Base-by-base conservation (phyloP, 2,113 vertebrate genomes). In the Himantopus leucocephalus region DNA sequence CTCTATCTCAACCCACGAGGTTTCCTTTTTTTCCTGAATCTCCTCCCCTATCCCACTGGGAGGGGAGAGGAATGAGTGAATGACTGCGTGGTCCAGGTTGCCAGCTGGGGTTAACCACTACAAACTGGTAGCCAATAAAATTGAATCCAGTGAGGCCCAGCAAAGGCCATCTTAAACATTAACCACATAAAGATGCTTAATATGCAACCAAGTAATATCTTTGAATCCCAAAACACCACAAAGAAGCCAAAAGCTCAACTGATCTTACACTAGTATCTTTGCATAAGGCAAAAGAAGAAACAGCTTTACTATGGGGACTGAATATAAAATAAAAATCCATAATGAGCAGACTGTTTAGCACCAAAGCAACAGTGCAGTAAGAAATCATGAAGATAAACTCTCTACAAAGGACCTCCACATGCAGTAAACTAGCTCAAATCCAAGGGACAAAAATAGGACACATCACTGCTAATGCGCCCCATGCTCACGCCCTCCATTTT, bases 381-480 rank as follows among this genome's bases (percentile, higher is more conserved):
- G 14, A 77, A 53, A 89, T 8, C 9, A n/a, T 0, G 1, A 58
- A 56, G 22, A 85, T 1, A 0, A 75, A 19, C 7, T 32, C 12
- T 29, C 32, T 18, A 64, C 41, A 32, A 48, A 74, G 29, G 14
- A 60, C n/a, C 8, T 50, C 4, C n/a, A 62, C 8, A 6, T 5
- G 5, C 39, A 76, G 10, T 1, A 82, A 82, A 35, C 8, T 16
- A 53, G 29, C 32, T 90, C 21, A 74, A 58, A 70, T 20, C 32
- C 63, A 30, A 24, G 37, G 27, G 8, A 34, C 27, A 52, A 58
- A 48, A 43, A 47, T 0, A 0, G 0, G 9, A 64, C 0, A 1
- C 10, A 9, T 13, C 23, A 5, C 5, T 63, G 55, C 34, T 21
- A 3, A n/a, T 0, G 0, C 9, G 37, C 6, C 43, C 12, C 63